Evolutionary conservation across 2,113 vertebrate genomes (phyloP), one percentile per base, ranked within the genome.

Genomic region (Cynopterus brachyotis): DNA sequence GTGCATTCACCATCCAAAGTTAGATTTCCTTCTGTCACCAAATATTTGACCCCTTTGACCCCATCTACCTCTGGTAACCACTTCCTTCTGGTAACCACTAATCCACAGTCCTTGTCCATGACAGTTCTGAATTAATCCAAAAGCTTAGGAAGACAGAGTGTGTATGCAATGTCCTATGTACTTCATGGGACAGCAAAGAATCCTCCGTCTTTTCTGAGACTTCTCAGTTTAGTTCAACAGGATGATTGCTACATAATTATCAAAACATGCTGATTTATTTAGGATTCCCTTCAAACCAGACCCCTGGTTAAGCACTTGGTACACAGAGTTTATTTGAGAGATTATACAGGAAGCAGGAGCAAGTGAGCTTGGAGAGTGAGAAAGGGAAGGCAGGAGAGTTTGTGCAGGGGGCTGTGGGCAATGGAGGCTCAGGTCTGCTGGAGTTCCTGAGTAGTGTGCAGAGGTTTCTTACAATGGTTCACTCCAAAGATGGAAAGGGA

Each of bases 281-380:
- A 89, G 57, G 47, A 57, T 45, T 42, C 37, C 59, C 70, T 84
- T 89, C 59, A 72, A 84, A 84, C 50, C 87, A 89, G 26, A 20
- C 20, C 64, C n/a, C 0, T 28, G 88, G n/a, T 35, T 22, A 90
- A 89, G 64, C 26, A 60, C 37, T 13, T 5, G 57, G 37, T 11
- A 8, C 26, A 11, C 57, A 69, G 9, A 70, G 35, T 73, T 72
- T 47, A n/a, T 64, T 47, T 86, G 62, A 62, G 26, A 45, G 5
- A 11, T 70, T 37, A n/a, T 37, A 22, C 28, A 13, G 17, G 55
- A 59, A 47, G 42, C 37, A 35, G 60, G 55, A 70, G 24, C 8
- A 1, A 16, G 60, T 1, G 9, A 62, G 22, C 60, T 32, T 19
- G 19, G 60, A 89, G 62, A 50, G 12, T 2, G 15, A 72, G 45